Conservation (phyloP, 2,113 vertebrate genomes). For the Spilogale gracilis region DNA sequence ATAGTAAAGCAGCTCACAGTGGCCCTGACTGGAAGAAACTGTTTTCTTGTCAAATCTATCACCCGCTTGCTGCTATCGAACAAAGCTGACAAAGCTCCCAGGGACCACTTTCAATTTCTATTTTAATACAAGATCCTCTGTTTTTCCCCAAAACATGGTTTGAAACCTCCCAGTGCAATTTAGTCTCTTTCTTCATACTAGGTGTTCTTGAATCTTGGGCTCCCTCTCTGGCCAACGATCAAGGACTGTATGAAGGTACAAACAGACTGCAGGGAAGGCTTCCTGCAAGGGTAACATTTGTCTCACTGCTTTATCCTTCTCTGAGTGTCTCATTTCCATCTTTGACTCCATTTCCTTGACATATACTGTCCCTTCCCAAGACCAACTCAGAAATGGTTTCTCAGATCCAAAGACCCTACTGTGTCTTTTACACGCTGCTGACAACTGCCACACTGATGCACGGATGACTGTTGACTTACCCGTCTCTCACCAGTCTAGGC, state of each 20-base stretch:
- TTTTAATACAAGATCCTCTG: conserved; percentile 22
- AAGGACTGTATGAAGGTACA: background rate
- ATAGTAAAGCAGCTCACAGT: background rate
- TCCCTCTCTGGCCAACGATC: background rate
- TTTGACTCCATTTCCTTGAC: background rate
- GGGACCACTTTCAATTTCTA: background rate
- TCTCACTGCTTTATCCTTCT: background rate
- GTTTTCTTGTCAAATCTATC: background rate
- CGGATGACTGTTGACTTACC: background rate
- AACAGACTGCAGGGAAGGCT: background rate
- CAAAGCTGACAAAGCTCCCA: background rate
- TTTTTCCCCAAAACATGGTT: background rate
- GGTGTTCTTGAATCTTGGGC: background rate
- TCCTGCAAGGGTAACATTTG: background rate
- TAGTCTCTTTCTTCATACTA: background rate
- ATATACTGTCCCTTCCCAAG: background rate
- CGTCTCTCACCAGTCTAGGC: background rate
- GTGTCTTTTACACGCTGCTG: background rate
- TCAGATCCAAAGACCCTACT: background rate
- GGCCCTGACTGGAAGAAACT: background rate
- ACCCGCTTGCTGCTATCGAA: background rate
- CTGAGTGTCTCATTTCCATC: background rate
- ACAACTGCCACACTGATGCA: background rate
- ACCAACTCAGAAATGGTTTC: background rate
- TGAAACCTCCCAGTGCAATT: background rate